A percentile compares a stretch with the other conserved stretches of the same genome.
Conservation (phyloP, 1,140 invertebrate genomes). For the Drosophila mauritiana region DNA sequence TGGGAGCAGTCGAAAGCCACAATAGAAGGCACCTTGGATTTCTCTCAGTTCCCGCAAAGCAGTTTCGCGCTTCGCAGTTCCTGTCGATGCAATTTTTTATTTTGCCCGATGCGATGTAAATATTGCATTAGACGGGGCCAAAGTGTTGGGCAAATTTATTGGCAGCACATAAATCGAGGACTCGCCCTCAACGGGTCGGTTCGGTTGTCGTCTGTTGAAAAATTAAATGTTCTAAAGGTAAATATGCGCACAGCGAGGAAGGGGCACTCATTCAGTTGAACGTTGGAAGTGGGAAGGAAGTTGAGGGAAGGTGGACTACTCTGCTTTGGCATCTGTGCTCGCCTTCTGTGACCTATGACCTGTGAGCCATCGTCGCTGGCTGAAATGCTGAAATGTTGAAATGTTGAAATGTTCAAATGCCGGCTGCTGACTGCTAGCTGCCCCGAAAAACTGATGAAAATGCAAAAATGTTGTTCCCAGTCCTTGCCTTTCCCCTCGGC, state of each 20-base stretch:
- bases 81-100: constrained; percentile 67
- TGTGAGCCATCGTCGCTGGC: constrained; percentile 20
- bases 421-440: not conserved
- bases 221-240: constrained; percentile 57
- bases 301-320: not conserved
- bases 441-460: constrained; percentile 42
- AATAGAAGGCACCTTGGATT: constrained; percentile 8
- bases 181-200: constrained; percentile 12
- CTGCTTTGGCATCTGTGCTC: not conserved
- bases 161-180: constrained; percentile 74
- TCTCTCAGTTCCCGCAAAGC: constrained; percentile 12
- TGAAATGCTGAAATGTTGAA: constrained; percentile 17
- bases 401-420: not conserved
- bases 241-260: constrained; percentile 30
- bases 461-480: constrained; percentile 52
- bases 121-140: constrained; percentile 77
- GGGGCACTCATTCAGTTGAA: constrained; percentile 12
- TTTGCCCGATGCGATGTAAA: constrained; percentile 71
- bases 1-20: not conserved
- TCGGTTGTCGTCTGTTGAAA: constrained; percentile 38
- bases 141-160: constrained; percentile 81
- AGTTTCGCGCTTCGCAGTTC: constrained; percentile 3
- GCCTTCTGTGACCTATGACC: constrained; percentile 16
- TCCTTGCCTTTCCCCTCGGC: not conserved
- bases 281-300: not conserved